Evolutionary conservation across 2,113 vertebrate genomes (phyloP).

Genomic region (Amia ocellicauda): DNA sequence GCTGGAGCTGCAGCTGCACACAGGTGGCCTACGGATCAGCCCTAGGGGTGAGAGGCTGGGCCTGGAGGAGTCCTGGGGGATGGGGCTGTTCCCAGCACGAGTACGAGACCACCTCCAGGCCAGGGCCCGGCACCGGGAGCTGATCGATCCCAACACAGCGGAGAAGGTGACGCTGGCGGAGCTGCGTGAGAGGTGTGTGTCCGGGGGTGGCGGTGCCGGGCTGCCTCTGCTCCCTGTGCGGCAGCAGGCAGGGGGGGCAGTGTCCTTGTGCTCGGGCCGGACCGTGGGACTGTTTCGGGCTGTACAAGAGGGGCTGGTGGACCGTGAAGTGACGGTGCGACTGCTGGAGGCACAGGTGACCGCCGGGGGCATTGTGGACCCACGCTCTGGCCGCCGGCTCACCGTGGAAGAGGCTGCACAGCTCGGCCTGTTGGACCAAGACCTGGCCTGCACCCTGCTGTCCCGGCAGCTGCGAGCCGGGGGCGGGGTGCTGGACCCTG

Average conservation of each 20-base stretch:
- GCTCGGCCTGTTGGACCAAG: conserved; percentile 79
- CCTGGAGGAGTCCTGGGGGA: conserved; percentile 66
- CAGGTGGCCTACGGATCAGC: conserved; percentile 63
- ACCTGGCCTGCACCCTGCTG: conserved; percentile 79
- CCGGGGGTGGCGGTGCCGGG: conserved; percentile 70
- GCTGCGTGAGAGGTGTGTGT: conserved; percentile 70
- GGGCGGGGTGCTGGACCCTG: conserved; percentile 76
- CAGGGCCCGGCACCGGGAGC: conserved; percentile 55
- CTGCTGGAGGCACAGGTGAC: conserved; percentile 89
- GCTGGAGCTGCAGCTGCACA: conserved; percentile 72
- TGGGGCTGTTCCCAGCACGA: conserved; percentile 54
- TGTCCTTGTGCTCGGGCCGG: conserved; percentile 75
- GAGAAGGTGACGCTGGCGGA: conserved; percentile 73
- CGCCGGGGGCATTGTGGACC: conserved; percentile 89
- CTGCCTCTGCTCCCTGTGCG: conserved; percentile 79
- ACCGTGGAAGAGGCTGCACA: conserved; percentile 74
- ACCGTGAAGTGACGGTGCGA: conserved; percentile 72
- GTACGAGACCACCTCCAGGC: conserved; percentile 62
- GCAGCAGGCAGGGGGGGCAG: conserved; percentile 78
- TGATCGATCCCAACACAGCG: conserved; percentile 90
- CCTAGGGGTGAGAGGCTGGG: conserved; percentile 46
- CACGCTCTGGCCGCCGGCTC: conserved; percentile 80
- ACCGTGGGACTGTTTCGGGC: conserved; percentile 84
- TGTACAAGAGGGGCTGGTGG: conserved; percentile 84
- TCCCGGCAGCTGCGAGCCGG: conserved; percentile 77